phyloP scores from a whole-genome alignment of 2,113 vertebrate genomes.

The Lonchura striata region DNA sequence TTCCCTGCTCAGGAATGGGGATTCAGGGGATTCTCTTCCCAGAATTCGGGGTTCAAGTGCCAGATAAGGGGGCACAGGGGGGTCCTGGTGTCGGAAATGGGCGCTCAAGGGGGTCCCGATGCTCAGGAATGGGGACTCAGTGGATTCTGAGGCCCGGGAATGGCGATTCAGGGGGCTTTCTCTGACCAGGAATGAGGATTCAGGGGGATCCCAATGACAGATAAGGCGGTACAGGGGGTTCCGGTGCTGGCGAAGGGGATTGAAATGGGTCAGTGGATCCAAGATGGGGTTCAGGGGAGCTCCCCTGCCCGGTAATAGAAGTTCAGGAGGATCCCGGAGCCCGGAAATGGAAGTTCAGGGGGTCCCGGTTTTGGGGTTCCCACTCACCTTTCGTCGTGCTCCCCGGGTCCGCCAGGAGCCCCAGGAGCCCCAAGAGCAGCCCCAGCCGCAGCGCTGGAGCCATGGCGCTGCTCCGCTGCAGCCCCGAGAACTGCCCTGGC shows the following conservation, averaged over 20 bases:
- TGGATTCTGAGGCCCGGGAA: not conserved
- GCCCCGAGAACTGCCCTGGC: not conserved
- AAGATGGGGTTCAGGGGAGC: accelerated
- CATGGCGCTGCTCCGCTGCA: not conserved
- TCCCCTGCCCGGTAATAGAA: accelerated
- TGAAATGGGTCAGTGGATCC: not conserved
- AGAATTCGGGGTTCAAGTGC: no score
- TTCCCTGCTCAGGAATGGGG: no score
- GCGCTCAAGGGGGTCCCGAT: no score
- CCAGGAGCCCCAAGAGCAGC: not conserved
- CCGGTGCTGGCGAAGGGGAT: not conserved
- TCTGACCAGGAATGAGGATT: no score
- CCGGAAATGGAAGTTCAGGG: not conserved
- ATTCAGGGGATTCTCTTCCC: no score
- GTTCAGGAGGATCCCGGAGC: no score
- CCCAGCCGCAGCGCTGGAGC: not conserved
- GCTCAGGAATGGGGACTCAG: not conserved
- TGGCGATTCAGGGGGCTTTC: not conserved
- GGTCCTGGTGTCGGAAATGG: no score
- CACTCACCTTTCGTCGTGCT: no score
- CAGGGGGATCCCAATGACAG: no score
- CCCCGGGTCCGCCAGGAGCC: not conserved
- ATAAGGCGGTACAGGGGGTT: not conserved
- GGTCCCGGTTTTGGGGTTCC: not conserved
- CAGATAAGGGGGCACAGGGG: no score